Conservation (phyloP, 2,888 invertebrate species). For the Barypeithes pellucidus region DNA sequence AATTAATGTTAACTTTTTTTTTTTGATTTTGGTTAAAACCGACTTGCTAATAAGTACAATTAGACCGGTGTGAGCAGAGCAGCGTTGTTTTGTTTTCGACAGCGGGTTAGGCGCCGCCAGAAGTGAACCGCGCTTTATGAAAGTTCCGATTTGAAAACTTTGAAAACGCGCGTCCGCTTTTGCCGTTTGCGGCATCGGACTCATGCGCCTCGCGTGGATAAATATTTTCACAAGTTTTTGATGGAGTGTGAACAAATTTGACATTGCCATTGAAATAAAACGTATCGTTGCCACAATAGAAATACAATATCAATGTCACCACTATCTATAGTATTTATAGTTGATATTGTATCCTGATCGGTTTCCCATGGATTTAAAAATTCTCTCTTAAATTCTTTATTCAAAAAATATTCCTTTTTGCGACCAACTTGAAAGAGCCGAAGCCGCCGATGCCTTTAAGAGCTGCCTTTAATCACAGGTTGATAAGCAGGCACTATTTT, state of each 20-base stretch:
- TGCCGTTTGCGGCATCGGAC: slow-evolving; percentile 15
- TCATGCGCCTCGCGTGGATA: slow-evolving; percentile 9
- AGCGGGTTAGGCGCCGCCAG: background rate
- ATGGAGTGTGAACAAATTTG: slow-evolving; percentile 12
- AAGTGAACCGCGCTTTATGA: slow-evolving; percentile 1
- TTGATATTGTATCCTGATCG: too few species aligned
- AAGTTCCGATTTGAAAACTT: slow-evolving; percentile 26
- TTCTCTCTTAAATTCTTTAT: too few species aligned
- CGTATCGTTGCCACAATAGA: too few species aligned
- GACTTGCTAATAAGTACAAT: slow-evolving; percentile 13
- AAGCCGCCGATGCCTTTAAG: too few species aligned
- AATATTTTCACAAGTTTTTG: slow-evolving; percentile 27
- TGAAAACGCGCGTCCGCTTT: slow-evolving; percentile 22
- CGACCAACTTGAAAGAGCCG: too few species aligned
- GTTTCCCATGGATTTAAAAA: too few species aligned
- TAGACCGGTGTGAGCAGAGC: background rate
- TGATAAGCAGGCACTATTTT: too few species aligned
- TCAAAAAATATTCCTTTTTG: too few species aligned
- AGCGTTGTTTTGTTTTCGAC: slow-evolving; percentile 6
- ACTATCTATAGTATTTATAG: too few species aligned
- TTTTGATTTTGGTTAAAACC: background rate
- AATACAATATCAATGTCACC: too few species aligned
- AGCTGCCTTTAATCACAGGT: too few species aligned
- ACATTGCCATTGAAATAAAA: background rate
- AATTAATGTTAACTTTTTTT: slow-evolving; percentile 20